Percentiles rank a stretch among this genome's conserved stretches.
Evolutionary conservation across 2,113 vertebrate genomes (phyloP).

Genomic region (Semnopithecus entellus): DNA sequence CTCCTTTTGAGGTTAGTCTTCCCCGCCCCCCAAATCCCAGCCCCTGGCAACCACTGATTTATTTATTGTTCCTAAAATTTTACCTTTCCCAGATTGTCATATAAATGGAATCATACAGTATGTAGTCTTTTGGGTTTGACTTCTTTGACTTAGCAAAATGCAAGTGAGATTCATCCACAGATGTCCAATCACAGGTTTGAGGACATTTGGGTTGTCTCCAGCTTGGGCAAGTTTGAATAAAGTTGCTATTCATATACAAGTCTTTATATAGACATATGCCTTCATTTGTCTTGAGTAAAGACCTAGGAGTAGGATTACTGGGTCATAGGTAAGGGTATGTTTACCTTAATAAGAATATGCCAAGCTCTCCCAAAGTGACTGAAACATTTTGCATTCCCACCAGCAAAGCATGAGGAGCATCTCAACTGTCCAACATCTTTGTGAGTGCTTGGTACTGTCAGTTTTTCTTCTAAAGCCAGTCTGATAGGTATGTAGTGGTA

Average conservation of each 20-base stretch:
- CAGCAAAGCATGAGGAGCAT: not conserved
- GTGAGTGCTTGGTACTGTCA: not conserved
- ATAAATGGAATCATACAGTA: not conserved
- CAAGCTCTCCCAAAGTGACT: not conserved
- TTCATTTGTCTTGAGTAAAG: not conserved
- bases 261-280: not conserved
- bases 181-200: not conserved
- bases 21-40: not conserved
- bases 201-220: not conserved
- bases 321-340: not conserved
- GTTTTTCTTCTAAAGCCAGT: not conserved
- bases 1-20: not conserved
- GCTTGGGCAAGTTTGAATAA: not conserved
- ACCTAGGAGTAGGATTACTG: not conserved
- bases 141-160: not conserved
- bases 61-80: not conserved
- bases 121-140: not conserved
- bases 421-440: not conserved
- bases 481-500: not conserved
- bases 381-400: not conserved
- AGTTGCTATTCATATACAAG: not conserved
- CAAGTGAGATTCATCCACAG: not conserved
- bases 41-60: not conserved
- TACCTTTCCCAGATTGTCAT: not conserved
- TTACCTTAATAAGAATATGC: not conserved